Base-by-base conservation (phyloP, 2,888 invertebrate species). In the Platycheirus albimanus region DNA sequence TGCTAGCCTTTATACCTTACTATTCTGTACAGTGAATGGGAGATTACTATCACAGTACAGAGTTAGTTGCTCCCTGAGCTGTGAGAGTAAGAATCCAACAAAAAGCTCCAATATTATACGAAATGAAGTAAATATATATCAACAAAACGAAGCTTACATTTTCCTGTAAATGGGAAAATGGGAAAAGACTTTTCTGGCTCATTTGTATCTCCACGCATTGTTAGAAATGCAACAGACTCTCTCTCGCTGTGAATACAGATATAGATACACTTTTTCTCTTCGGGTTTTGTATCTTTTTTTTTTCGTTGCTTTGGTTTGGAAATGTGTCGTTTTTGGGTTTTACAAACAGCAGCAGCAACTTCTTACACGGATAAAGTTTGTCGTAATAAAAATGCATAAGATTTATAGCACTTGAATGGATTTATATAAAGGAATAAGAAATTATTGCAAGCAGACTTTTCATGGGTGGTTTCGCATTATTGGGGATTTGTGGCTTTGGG, bases 1-100 rank as follows among this genome's bases (percentile, higher is more conserved):
- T 74, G 52, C 11, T 17, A 71, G 24, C 61, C 77, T 78, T 63
- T 67, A 66, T 66, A 28, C 61, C 77, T 78, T 63, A 72, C 71
- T 66, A 41, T 69, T 49, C 61, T 67, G 20, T 8, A 63, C 52
- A 63, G 51, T 69, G 54, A 69, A 63, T 30, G 75, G 67, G 75
- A 67, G 77, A 71, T 63, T 67, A 63, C 49, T 24, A 66, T 20
- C n/a, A 74, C 52, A 51, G 20, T 61, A 52, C 38, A 41, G 10
- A 38, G 20, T 56, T 56, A 24, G 47, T 52, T 63, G 30, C 17
- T 41, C 56, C 28, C 43, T 11, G 63, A 63, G 67, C 56, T 20
- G 30, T 11, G 63, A 63, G 67, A 17, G 24, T 38, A 47, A 13
- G 33, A 56, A 49, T 64, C 63, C 3, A 47, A 49, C n/a, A n/a